These are phyloP conservation scores for Danio jaintianensis DNA, from an alignment of 2,797 vertebrate species.

Conservation along the genomic window DNA sequence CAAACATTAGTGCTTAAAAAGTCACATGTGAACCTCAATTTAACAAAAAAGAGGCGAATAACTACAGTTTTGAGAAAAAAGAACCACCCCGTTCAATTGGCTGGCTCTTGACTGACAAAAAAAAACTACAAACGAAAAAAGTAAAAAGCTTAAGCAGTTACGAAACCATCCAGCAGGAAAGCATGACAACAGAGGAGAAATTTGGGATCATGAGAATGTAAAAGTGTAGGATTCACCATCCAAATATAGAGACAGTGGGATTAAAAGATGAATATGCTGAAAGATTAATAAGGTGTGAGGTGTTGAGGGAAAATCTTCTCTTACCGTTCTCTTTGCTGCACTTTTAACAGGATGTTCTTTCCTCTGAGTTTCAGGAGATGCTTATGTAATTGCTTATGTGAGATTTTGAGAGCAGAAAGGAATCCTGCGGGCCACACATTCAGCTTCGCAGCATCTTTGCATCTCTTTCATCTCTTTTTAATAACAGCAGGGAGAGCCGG, in stretches of 20 bases:
- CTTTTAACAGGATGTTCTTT: background rate
- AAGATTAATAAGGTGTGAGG: slow-evolving; percentile 36
- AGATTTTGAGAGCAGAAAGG: background rate
- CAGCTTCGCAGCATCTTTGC: background rate
- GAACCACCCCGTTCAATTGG: no score
- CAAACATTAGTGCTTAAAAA: no score
- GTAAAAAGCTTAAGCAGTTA: background rate
- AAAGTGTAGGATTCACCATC: slow-evolving; percentile 10
- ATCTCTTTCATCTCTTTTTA: slow-evolving; percentile 25
- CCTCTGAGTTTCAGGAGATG: background rate
- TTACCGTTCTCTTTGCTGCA: background rate
- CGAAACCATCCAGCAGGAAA: no score
- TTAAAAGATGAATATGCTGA: slow-evolving; percentile 38
- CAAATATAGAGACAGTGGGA: slow-evolving; percentile 21
- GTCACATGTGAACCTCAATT: no score
- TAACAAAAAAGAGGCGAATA: no score
- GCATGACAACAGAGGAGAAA: background rate
- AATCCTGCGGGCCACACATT: background rate
- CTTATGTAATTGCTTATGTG: slow-evolving; percentile 30
- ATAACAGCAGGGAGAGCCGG: background rate
- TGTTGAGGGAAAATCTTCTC: slow-evolving; percentile 2
- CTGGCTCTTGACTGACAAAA: no score
- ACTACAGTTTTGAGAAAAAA: no score
- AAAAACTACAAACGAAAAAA: no score
- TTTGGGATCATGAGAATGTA: background rate